Conservation (phyloP, 2,888 invertebrate genomes). For the Mesorhabditis belari region DNA sequence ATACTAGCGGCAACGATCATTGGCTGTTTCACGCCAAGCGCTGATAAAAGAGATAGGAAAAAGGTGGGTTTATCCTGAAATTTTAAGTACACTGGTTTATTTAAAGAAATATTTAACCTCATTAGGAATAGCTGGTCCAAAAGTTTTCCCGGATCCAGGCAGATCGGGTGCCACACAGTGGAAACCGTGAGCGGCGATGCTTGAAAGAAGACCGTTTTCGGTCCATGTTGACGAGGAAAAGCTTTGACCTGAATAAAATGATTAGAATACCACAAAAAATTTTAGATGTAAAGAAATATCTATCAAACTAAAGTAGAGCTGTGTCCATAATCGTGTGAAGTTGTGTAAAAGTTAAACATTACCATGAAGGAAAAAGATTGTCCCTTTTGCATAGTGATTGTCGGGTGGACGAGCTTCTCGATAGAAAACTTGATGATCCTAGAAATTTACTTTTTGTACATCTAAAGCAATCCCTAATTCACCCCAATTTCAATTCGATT, state of each 20-base stretch:
- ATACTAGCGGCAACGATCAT: constrained; percentile 32
- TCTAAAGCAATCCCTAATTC: background rate
- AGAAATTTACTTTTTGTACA: constrained; percentile 1
- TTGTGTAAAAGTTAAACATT: background rate
- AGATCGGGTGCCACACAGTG: constrained; percentile 31
- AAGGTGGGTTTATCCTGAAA: constrained; percentile 16
- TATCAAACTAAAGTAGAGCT: no score
- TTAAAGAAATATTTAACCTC: no score
- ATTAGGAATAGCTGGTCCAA: background rate
- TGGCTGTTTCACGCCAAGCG: constrained; percentile 22
- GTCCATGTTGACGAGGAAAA: constrained; percentile 30
- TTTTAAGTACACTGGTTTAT: background rate
- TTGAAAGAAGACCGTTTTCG: constrained; percentile 22
- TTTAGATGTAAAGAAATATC: background rate
- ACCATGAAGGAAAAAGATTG: constrained; percentile 28
- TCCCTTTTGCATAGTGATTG: constrained; percentile 27
- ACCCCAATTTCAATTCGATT: constrained; percentile 23
- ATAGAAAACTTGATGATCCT: constrained; percentile 25
- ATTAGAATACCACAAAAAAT: background rate
- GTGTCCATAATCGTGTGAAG: background rate
- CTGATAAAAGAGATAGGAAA: constrained; percentile 18
- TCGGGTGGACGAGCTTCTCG: constrained; percentile 29
- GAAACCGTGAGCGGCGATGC: constrained; percentile 27
- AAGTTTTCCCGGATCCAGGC: constrained; percentile 16
- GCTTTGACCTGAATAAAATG: constrained; percentile 15